These are phyloP conservation scores for Pharmacophagus antenor DNA, from an alignment of 2,888 invertebrate genomes.

Conservation along the genomic window DNA sequence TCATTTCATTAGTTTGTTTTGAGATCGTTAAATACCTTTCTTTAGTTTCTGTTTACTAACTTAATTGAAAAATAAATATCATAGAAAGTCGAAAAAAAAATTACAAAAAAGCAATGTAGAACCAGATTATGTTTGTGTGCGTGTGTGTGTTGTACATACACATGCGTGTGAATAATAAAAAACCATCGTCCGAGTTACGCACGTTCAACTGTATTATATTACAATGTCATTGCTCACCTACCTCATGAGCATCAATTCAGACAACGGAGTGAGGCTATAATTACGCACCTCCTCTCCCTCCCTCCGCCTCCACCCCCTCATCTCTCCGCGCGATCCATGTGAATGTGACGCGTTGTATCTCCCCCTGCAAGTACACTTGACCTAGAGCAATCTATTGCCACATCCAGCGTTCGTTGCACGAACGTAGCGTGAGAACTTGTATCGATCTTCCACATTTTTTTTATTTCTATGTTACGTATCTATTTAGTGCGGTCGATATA, in stretches of 20 bases:
- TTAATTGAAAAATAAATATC: no score
- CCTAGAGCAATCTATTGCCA: conserved; percentile 7
- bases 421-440: neutral
- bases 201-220: neutral
- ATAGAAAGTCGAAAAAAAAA: no score
- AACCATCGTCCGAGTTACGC: neutral
- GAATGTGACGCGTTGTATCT: neutral
- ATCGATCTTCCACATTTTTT: no score
- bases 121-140: no score
- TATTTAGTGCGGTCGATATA: no score
- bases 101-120: no score
- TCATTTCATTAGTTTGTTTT: no score
- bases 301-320: neutral
- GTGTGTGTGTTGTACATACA: neutral
- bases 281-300: conserved; percentile 3
- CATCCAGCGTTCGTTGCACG: neutral
- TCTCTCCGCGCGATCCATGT: neutral
- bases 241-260: conserved; percentile 9
- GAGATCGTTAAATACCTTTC: no score
- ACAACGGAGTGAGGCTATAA: conserved; percentile 9
- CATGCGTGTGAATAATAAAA: neutral
- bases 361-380: conserved; percentile 8
- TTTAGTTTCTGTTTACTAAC: no score
- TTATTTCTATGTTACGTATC: no score
- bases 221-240: neutral